Conservation (phyloP, 2,888 invertebrate species). For the Protonemura montana region DNA sequence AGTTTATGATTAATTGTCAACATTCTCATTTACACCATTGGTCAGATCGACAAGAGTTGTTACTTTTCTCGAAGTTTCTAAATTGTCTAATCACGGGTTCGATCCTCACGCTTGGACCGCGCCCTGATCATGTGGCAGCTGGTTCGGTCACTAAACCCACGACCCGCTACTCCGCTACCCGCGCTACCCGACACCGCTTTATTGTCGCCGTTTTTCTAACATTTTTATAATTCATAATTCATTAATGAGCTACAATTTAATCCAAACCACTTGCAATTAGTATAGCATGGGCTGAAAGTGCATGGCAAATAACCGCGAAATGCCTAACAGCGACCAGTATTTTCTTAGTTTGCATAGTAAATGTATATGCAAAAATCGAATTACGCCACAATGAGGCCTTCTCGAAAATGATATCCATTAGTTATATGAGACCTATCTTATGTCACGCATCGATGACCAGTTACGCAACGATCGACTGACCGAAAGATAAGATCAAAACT, state of each 20-base stretch:
- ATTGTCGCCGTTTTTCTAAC: not conserved
- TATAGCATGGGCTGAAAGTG: not conserved
- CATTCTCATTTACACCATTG: not conserved
- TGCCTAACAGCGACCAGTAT: not conserved
- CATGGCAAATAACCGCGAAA: not conserved
- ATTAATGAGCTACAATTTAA: not conserved
- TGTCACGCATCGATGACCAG: not conserved
- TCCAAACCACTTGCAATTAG: not conserved
- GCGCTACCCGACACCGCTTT: not conserved
- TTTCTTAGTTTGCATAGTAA: not conserved
- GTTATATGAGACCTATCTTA: not conserved
- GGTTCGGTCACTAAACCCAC: not conserved
- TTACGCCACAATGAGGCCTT: not conserved
- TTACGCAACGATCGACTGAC: not conserved
- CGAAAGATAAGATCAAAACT: not conserved
- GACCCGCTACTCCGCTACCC: not conserved
- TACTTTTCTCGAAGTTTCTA: conserved; percentile 3
- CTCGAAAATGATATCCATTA: not conserved
- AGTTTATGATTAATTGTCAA: not conserved
- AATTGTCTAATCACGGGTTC: not conserved
- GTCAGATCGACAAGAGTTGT: not conserved
- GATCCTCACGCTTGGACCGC: not conserved
- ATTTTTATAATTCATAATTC: not conserved
- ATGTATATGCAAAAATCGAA: not conserved
- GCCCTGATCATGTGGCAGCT: not conserved